These are phyloP conservation scores for Sinotaia quadrata DNA, from an alignment of 2,888 invertebrate genomes.

Conservation along the genomic window DNA sequence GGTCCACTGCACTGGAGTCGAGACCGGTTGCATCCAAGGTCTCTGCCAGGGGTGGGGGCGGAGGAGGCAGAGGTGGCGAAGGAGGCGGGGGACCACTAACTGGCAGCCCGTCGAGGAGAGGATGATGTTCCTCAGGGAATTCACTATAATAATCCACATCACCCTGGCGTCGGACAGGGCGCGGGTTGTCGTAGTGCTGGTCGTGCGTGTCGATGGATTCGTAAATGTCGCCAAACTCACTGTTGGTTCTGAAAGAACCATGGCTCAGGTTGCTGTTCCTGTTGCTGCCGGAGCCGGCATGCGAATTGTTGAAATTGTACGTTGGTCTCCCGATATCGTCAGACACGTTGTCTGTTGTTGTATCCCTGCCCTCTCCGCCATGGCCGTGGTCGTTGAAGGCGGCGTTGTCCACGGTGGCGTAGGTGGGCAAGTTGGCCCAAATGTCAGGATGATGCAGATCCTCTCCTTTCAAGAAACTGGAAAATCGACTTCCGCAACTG, in stretches of 20 bases:
- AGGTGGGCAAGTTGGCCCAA: conserved; percentile 13
- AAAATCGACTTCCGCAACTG: conserved; percentile 35
- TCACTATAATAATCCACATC: neutral
- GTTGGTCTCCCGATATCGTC: no score
- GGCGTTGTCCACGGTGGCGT: neutral
- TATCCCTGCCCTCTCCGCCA: neutral
- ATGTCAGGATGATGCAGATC: conserved; percentile 33
- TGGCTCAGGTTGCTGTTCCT: conserved; percentile 12
- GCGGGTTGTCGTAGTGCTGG: neutral
- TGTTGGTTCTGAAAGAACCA: conserved; percentile 10
- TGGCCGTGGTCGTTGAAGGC: neutral
- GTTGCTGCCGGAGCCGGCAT: neutral
- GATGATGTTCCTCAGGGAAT: neutral
- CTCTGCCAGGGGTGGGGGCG: conserved; percentile 26
- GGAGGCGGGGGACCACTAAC: neutral
- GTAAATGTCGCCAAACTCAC: conserved; percentile 33
- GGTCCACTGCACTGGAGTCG: conserved; percentile 42
- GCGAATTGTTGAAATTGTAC: neutral
- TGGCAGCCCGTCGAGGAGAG: neutral
- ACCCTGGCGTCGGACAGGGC: no score
- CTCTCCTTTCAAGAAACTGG: conserved; percentile 30
- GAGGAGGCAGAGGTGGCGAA: conserved; percentile 21
- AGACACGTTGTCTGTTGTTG: conserved; percentile 3
- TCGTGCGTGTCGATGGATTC: conserved; percentile 21
- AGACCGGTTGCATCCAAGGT: conserved; percentile 20